phyloP scores from a whole-genome alignment of 64 coral and sea anemone genomes.

The Montipora sp. region DNA sequence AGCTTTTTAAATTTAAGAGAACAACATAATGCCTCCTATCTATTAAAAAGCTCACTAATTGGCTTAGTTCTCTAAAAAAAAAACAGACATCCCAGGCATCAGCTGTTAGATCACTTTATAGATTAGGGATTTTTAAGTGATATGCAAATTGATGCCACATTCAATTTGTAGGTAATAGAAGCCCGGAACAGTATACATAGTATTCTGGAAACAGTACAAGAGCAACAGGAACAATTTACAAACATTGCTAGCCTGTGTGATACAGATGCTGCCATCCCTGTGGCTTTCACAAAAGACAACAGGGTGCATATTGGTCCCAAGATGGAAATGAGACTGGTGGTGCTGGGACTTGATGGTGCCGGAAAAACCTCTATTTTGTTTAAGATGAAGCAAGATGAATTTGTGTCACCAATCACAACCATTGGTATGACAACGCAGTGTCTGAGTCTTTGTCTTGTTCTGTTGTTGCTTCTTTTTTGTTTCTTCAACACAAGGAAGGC shows the following conservation, averaged over 20 bases:
- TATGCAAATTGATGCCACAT: too few relatives aligned
- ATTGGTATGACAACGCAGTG: constrained; percentile 68
- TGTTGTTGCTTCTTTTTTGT: neutral
- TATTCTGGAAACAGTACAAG: constrained; percentile 95
- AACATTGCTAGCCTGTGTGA: constrained; percentile 90
- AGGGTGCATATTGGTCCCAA: constrained; percentile 97
- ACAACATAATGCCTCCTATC: too few relatives aligned
- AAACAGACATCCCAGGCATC: too few relatives aligned
- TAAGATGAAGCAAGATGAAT: constrained; percentile 99
- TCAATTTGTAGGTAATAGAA: constrained; percentile 78
- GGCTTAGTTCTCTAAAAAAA: too few relatives aligned
- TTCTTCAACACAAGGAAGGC: neutral
- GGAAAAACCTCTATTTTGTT: constrained; percentile 99
- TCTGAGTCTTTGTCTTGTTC: neutral
- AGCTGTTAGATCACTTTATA: too few relatives aligned
- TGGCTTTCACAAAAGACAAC: constrained; percentile 99
- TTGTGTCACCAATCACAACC: constrained; percentile 94
- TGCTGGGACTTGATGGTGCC: constrained; percentile 94
- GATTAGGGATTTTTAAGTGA: too few relatives aligned
- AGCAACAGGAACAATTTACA: constrained; percentile 97
- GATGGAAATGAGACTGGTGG: constrained; percentile 99
- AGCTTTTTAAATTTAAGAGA: too few relatives aligned
- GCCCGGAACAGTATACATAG: constrained; percentile 87
- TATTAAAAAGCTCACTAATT: too few relatives aligned
- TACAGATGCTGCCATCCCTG: constrained; percentile 91